A percentile compares a stretch with the other conserved stretches of the same genome.
These are phyloP conservation scores for Amazonetta brasiliensis DNA, from an alignment of 2,797 vertebrate genomes.

Conservation along the genomic window DNA sequence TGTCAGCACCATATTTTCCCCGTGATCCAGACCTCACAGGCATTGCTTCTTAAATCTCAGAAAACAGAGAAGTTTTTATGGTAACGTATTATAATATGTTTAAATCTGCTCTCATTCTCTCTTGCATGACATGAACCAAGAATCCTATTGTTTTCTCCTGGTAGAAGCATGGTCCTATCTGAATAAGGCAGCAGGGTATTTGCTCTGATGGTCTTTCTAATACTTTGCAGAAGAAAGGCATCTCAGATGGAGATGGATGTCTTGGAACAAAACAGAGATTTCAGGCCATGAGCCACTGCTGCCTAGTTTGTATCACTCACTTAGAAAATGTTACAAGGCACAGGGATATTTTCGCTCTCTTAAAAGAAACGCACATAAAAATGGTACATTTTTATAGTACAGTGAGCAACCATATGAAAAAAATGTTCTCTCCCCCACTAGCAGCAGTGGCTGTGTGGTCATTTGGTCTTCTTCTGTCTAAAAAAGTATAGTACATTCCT, in stretches of 20 bases:
- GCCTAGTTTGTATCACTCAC: neutral
- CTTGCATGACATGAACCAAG: neutral
- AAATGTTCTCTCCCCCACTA: neutral
- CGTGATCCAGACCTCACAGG: neutral
- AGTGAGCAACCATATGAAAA: neutral
- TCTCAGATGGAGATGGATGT: neutral
- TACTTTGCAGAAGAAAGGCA: neutral
- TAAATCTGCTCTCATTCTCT: neutral
- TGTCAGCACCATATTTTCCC: neutral
- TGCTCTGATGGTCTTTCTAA: neutral
- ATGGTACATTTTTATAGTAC: neutral
- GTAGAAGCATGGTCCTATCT: neutral
- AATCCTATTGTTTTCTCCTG: neutral
- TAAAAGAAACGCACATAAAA: neutral
- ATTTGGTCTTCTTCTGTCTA: neutral
- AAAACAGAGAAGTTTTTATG: neutral
- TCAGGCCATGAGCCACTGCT: neutral
- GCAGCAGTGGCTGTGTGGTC: neutral
- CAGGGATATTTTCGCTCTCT: neutral
- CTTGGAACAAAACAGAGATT: neutral
- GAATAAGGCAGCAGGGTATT: neutral
- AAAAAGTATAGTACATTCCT: constrained; percentile 41
- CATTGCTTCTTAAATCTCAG: neutral
- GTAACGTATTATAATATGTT: neutral
- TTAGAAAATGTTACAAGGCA: neutral